phyloP scores from a whole-genome alignment of 2,797 vertebrate species.

The Anguilla anguilla region DNA sequence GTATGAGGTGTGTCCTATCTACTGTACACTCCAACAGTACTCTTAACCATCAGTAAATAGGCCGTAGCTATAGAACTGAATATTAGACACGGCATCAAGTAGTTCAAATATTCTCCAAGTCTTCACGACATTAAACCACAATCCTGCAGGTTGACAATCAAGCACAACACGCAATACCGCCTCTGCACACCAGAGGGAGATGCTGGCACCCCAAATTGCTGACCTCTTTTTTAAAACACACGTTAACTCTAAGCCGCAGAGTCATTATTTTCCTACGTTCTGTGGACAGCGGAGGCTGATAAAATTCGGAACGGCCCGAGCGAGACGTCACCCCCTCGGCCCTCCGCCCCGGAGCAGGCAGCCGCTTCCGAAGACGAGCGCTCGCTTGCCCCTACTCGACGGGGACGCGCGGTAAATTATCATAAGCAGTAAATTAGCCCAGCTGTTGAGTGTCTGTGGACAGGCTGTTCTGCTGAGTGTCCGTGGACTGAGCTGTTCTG shows the following conservation, averaged over 20 bases:
- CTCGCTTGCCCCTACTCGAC: slow-evolving; percentile 55
- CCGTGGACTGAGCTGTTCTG: too few species aligned
- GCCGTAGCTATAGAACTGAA: background rate
- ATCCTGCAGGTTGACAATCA: background rate
- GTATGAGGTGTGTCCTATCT: background rate
- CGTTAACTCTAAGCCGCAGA: background rate
- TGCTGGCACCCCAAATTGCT: slow-evolving; percentile 22
- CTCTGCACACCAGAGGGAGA: slow-evolving; percentile 41
- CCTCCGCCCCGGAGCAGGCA: slow-evolving; percentile 36
- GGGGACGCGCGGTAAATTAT: slow-evolving; percentile 45
- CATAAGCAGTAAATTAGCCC: slow-evolving; percentile 17
- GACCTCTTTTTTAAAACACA: slow-evolving; percentile 8
- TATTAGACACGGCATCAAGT: background rate
- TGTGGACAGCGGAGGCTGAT: slow-evolving; percentile 36
- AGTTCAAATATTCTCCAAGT: background rate
- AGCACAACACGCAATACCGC: background rate
- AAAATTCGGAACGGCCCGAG: slow-evolving; percentile 32
- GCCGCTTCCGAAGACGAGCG: slow-evolving; percentile 47
- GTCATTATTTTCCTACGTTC: slow-evolving; percentile 40
- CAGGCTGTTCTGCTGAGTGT: slow-evolving; percentile 34
- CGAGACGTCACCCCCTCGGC: slow-evolving; percentile 29
- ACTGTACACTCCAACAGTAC: background rate
- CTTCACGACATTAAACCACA: background rate
- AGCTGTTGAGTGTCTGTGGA: slow-evolving; percentile 38
- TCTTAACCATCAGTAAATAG: background rate